These are phyloP conservation scores for Tupiocoris notatus DNA, from an alignment of 2,888 invertebrate species.

Conservation along the genomic window DNA sequence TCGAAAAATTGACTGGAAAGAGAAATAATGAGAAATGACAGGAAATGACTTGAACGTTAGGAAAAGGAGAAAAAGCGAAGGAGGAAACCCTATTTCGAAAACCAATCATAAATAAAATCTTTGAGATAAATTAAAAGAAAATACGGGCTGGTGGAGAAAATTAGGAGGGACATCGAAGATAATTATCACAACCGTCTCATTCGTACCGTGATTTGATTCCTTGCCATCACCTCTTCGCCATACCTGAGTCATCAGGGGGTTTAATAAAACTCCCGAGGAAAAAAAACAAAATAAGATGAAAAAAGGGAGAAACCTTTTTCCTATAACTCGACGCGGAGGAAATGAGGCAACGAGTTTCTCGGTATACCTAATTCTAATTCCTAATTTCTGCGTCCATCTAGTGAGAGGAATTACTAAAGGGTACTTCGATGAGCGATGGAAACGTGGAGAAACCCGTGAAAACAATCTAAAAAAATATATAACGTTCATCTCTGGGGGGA, in stretches of 20 bases:
- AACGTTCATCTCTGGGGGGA: too few species aligned
- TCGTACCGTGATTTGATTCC: slow-evolving; percentile 6
- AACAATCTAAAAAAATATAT: too few species aligned
- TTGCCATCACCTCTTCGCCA: neutral
- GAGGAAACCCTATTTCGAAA: neutral
- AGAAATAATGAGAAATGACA: neutral
- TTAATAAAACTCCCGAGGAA: slow-evolving; percentile 5
- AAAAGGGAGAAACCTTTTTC: neutral
- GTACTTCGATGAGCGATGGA: too few species aligned
- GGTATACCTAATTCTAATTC: neutral
- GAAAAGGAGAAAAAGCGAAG: slow-evolving; percentile 7
- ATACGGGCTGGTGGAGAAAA: neutral
- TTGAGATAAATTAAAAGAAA: slow-evolving; percentile 11
- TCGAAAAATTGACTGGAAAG: neutral
- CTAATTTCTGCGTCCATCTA: too few species aligned
- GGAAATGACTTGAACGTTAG: neutral
- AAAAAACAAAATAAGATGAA: slow-evolving; percentile 7
- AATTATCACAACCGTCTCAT: slow-evolving; percentile 18
- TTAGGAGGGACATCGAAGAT: slow-evolving; percentile 14
- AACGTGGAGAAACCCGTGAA: too few species aligned
- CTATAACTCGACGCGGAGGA: slow-evolving; percentile 11
- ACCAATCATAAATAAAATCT: slow-evolving; percentile 27
- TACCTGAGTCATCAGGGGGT: neutral
- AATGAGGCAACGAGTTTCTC: slow-evolving; percentile 10
- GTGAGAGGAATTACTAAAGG: too few species aligned